Evolutionary conservation across 2,113 vertebrate genomes (phyloP).

Genomic region (Gymnarchus niloticus): DNA sequence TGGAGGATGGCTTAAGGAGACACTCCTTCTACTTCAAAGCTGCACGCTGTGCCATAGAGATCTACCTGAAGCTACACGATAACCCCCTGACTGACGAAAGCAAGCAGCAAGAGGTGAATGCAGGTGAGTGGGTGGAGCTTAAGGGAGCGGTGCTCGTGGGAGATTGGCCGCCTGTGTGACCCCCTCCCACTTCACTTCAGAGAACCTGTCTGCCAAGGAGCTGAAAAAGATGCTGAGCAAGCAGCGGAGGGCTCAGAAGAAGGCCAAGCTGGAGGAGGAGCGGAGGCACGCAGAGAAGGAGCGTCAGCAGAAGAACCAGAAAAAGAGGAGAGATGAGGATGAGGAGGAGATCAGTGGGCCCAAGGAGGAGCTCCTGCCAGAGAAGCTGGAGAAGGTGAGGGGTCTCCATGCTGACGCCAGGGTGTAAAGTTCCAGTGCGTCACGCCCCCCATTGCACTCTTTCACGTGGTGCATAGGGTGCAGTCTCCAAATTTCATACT

Average conservation of each 20-base stretch:
- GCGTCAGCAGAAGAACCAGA: slow-evolving; percentile 96
- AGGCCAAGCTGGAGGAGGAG: slow-evolving; percentile 94
- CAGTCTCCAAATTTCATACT: neutral
- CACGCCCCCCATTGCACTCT: neutral
- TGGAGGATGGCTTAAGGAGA: slow-evolving; percentile 91
- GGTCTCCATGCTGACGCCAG: neutral
- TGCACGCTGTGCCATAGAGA: slow-evolving; percentile 90
- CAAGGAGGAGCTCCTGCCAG: slow-evolving; percentile 94
- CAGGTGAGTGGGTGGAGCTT: slow-evolving; percentile 62
- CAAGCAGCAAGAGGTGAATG: slow-evolving; percentile 90
- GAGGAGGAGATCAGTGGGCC: slow-evolving; percentile 98
- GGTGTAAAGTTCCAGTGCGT: too few relatives aligned
- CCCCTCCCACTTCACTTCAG: slow-evolving; percentile 45
- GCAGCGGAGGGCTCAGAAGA: slow-evolving; percentile 92
- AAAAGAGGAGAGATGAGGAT: slow-evolving; percentile 97
- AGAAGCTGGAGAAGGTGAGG: slow-evolving; percentile 90
- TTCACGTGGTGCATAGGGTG: neutral
- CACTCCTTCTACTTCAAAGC: slow-evolving; percentile 98
- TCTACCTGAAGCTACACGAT: slow-evolving; percentile 95
- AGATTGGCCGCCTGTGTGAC: neutral
- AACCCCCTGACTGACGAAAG: slow-evolving; percentile 92
- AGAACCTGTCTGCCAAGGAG: slow-evolving; percentile 97
- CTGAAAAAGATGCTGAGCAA: slow-evolving; percentile 95
- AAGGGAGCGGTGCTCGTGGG: neutral
- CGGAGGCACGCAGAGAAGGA: slow-evolving; percentile 97